Percentiles rank a stretch among this genome's conserved stretches.
phyloP scores from a whole-genome alignment of 64 coral and sea anemone genomes.

The Acropora yongei region DNA sequence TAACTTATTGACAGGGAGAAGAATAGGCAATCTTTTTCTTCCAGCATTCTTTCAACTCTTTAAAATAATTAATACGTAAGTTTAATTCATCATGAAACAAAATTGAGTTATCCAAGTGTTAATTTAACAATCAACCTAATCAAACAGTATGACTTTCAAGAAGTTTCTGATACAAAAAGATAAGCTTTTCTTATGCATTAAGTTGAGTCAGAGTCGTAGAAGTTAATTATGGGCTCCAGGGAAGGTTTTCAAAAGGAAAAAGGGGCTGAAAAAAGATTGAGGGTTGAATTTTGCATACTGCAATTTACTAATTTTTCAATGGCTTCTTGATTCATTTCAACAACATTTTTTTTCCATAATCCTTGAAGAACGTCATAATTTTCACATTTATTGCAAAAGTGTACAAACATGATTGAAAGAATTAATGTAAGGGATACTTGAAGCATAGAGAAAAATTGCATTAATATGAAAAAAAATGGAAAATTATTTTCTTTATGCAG shows the following conservation, averaged over 20 bases:
- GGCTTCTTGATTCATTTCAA: no score
- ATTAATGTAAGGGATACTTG: background rate
- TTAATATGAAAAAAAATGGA: background rate
- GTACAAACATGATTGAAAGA: no score
- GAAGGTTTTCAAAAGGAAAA: background rate
- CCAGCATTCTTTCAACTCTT: background rate
- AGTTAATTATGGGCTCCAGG: background rate
- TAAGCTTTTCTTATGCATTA: background rate
- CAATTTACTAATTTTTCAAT: no score
- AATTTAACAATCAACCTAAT: background rate
- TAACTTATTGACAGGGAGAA: background rate
- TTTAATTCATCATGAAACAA: background rate
- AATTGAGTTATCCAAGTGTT: background rate
- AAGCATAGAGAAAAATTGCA: no score
- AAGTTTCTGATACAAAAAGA: background rate
- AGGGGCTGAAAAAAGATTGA: no score
- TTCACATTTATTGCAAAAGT: no score
- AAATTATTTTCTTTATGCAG: background rate
- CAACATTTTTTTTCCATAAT: no score
- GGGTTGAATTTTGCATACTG: no score
- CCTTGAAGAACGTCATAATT: no score
- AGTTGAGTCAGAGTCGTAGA: background rate
- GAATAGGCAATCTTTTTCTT: background rate
- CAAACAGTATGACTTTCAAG: slow-evolving; percentile 1
- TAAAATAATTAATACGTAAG: background rate